Base-by-base conservation (phyloP, 2,113 vertebrate species). In the Chaetorhynchus papuensis region DNA sequence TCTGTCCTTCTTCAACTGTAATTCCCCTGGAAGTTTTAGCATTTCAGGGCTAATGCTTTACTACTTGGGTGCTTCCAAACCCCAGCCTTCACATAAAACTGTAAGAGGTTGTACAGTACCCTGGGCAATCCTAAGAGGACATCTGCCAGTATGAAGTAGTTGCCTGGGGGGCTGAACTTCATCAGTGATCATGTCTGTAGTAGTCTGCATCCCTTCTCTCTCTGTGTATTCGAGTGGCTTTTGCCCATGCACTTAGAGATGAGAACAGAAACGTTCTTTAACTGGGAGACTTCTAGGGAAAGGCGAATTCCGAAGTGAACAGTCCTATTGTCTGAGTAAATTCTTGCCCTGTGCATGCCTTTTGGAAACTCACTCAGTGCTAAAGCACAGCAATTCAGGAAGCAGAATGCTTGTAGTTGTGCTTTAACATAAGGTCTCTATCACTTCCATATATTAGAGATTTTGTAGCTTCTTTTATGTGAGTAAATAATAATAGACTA, bases 1-100 rank as follows among this genome's bases (percentile, higher is more conserved):
- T n/a, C 87, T 95, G 77, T 77, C 74, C 39, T 95, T 35, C 72
- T 94, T 96, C 90, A 95, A 84, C 92, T 65, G 39, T 61, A 81
- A 79, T 92, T 93, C 70, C 50, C n/a, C 37, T 96, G 61, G 54
- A 93, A 71, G 83, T 81, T 83, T 86, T 41, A 88, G 26, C 35
- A 66, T 96, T 95, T 83, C 71, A 42, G 92, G 90, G 65, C 82
- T 76, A 69, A 42, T 28, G 39, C 64, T 96, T 80, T 85, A 39
- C 76, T 71, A 7, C 71, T 70, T 91, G 68, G 47, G 39, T 94
- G 90, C 93, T 63, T 95, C 54, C 85, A 87, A 93, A 87, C 23
- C 30, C 14, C 17, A 15, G 44, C 57, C 35, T 87, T 94, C 68
- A 70, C 83, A 57, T 50, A 50, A 77, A 89, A 33, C 66, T 79